Percentiles rank a stretch among this genome's conserved stretches.
Evolutionary conservation across 2,113 vertebrate species (phyloP).

Genomic region (Spermophilus dauricus): DNA sequence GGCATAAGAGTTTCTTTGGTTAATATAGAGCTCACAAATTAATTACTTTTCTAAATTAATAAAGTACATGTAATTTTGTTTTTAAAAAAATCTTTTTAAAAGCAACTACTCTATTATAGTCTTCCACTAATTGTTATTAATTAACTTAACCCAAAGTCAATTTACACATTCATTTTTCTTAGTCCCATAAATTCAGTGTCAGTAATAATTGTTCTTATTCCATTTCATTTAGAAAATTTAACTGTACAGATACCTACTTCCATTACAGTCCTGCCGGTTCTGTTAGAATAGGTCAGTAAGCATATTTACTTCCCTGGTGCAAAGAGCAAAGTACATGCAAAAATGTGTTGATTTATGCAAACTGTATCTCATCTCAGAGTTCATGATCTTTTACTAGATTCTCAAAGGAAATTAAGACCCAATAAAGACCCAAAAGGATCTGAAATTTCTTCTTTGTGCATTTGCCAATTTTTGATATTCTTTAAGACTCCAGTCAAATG

Average conservation of each 20-base stretch:
- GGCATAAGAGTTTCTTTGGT: neutral
- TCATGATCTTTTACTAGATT: neutral
- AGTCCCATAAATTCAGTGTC: neutral
- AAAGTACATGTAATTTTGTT: constrained; percentile 9
- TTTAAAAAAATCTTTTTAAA: neutral
- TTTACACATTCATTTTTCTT: neutral
- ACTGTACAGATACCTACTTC: neutral
- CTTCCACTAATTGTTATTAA: constrained; percentile 35
- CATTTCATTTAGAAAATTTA: constrained; percentile 65
- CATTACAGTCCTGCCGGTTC: neutral
- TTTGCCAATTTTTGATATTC: neutral
- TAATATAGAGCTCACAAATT: constrained; percentile 15
- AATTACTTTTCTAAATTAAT: constrained; percentile 56
- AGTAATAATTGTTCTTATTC: constrained; percentile 52
- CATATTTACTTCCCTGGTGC: neutral
- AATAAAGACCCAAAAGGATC: neutral
- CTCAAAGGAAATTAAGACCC: neutral
- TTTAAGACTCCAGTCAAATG: neutral
- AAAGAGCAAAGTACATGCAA: constrained; percentile 21
- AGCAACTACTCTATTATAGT: constrained; percentile 21
- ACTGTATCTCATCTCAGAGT: constrained; percentile 8
- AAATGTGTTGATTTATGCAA: constrained; percentile 28
- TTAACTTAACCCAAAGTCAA: constrained; percentile 64
- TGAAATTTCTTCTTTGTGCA: neutral
- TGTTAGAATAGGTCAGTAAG: constrained; percentile 33